These are phyloP conservation scores for Brachionus asplanchnoidis DNA, from an alignment of 1,140 invertebrate species.

Conservation along the genomic window DNA sequence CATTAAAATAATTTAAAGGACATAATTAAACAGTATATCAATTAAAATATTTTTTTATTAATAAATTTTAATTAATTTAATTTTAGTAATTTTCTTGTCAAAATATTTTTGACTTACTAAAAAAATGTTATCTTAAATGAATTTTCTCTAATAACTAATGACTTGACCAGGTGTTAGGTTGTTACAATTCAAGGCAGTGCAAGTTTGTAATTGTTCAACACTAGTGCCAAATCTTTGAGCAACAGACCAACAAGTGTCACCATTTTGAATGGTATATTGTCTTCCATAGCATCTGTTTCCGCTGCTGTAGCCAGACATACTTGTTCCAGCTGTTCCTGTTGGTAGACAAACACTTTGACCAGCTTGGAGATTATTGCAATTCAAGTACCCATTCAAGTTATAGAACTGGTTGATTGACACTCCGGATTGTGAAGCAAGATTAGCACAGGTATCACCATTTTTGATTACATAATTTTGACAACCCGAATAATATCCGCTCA, in stretches of 20 bases:
- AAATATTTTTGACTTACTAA: neutral
- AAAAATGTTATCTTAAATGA: too few species aligned
- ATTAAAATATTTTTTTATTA: too few species aligned
- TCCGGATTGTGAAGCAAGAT: neutral
- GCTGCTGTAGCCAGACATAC: neutral
- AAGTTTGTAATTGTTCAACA: neutral
- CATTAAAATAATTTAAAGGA: too few species aligned
- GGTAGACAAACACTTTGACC: neutral
- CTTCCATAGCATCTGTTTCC: neutral
- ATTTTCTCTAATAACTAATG: neutral
- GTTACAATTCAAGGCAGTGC: neutral
- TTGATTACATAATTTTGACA: neutral
- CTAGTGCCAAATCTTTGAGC: neutral
- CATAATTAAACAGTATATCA: too few species aligned
- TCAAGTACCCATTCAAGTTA: neutral
- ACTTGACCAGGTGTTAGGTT: neutral
- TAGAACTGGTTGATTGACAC: neutral
- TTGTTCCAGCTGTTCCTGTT: neutral
- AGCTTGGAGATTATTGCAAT: neutral
- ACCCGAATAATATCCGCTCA: too few species aligned
- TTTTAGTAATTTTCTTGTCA: too few species aligned
- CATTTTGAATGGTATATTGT: neutral
- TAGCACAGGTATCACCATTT: neutral
- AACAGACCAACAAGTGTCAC: neutral
- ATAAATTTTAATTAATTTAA: too few species aligned